phyloP scores from a whole-genome alignment of 2,888 invertebrate species.

The Microplitis manilae region DNA sequence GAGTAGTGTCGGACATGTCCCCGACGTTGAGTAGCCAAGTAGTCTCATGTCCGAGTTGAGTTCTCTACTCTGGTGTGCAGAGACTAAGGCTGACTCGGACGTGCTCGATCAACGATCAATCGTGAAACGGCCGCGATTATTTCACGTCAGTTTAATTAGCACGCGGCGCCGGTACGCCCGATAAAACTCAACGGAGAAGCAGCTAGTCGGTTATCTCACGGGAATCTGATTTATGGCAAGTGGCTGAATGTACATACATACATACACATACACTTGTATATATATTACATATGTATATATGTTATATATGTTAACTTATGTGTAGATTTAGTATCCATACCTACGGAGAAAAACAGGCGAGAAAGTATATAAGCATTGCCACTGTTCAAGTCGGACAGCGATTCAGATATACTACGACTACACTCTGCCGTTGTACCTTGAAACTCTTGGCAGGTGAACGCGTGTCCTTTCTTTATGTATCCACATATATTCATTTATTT shows the following conservation, averaged over 20 bases:
- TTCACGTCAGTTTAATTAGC: constrained; percentile 72
- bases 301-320: background rate
- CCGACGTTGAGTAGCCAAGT: background rate
- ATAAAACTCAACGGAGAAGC: constrained; percentile 68
- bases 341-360: constrained; percentile 28
- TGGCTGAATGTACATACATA: constrained; percentile 48
- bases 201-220: constrained; percentile 68
- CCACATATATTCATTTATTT: background rate
- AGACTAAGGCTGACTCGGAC: constrained; percentile 47
- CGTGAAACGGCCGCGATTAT: constrained; percentile 69
- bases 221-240: constrained; percentile 71
- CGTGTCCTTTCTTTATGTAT: constrained; percentile 9
- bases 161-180: constrained; percentile 68
- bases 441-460: constrained; percentile 21
- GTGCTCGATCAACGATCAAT: constrained; percentile 70
- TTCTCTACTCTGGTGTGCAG: background rate
- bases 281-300: constrained; percentile 14
- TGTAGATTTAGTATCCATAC: background rate
- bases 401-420: background rate
- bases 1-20: background rate
- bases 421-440: background rate
- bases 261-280: background rate
- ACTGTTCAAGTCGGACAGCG: constrained; percentile 2
- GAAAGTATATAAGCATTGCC: constrained; percentile 27
- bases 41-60: background rate